These are phyloP conservation scores for Mizuhopecten yessoensis DNA, from an alignment of 1,140 invertebrate species.

Conservation along the genomic window DNA sequence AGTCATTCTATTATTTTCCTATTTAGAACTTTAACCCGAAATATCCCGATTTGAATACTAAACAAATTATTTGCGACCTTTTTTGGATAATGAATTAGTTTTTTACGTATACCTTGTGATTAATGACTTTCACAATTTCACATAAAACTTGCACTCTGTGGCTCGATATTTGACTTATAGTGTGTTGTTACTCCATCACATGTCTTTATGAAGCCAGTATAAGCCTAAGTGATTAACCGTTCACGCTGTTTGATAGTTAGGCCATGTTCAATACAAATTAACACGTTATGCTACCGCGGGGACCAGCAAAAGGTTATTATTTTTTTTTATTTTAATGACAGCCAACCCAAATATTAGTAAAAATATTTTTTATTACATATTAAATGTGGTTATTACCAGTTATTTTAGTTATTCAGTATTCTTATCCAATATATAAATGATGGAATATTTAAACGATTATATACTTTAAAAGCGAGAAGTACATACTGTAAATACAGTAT, in stretches of 20 bases:
- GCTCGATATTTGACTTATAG: background rate
- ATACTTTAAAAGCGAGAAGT: too few relatives aligned
- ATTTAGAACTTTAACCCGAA: background rate
- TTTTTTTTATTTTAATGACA: background rate
- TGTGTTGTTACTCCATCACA: background rate
- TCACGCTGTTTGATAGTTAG: background rate
- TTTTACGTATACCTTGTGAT: background rate
- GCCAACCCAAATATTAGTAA: too few relatives aligned
- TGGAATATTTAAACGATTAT: too few relatives aligned
- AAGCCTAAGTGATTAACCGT: background rate
- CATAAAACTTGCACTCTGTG: constrained; percentile 2
- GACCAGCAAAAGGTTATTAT: background rate
- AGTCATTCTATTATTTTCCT: background rate
- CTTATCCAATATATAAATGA: too few relatives aligned
- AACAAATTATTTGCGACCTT: constrained; percentile 8
- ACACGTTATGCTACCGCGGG: background rate
- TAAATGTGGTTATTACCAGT: too few relatives aligned
- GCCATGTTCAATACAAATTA: background rate
- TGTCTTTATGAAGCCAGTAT: background rate
- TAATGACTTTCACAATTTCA: background rate
- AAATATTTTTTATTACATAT: too few relatives aligned
- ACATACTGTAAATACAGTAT: too few relatives aligned
- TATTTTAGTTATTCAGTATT: too few relatives aligned
- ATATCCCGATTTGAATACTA: background rate
- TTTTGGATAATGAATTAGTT: background rate